A percentile compares a stretch with the other conserved stretches of the same genome.
Conservation (phyloP, 2,797 vertebrate genomes). For the Chloroceryle amazona region DNA sequence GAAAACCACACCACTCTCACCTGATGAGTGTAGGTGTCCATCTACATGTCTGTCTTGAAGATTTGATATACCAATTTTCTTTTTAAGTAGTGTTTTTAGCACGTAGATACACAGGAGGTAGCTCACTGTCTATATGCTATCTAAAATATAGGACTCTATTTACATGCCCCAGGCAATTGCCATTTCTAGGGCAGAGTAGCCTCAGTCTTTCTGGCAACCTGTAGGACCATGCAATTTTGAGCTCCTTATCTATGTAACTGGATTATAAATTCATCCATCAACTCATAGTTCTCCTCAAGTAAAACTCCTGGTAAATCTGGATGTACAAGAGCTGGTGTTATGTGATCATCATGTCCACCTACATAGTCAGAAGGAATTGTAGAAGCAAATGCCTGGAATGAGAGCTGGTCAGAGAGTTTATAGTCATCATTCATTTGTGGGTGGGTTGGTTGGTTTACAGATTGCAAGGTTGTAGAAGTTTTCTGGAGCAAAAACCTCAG, state of each 20-base stretch:
- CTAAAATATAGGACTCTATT: background rate
- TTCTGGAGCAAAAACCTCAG: background rate
- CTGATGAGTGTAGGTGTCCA: background rate
- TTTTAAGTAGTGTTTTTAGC: background rate
- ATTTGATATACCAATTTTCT: background rate
- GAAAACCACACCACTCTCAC: background rate
- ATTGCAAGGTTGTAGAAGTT: background rate
- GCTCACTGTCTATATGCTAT: background rate
- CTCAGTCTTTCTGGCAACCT: background rate
- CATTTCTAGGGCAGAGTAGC: background rate
- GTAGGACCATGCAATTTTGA: background rate
- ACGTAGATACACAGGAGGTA: background rate
- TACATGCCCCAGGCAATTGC: fast-evolving
- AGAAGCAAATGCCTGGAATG: background rate
- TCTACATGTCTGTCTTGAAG: background rate
- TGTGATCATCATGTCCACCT: fast-evolving
- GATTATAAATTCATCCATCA: background rate
- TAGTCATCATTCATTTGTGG: background rate
- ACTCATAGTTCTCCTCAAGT: background rate
- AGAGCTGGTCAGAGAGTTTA: background rate
- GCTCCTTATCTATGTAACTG: background rate
- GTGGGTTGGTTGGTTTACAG: background rate
- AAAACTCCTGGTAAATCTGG: background rate
- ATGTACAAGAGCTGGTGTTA: background rate
- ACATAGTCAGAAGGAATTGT: background rate